These are phyloP conservation scores for Squalus acanthias DNA, from an alignment of 2,797 vertebrate genomes.

Conservation along the genomic window DNA sequence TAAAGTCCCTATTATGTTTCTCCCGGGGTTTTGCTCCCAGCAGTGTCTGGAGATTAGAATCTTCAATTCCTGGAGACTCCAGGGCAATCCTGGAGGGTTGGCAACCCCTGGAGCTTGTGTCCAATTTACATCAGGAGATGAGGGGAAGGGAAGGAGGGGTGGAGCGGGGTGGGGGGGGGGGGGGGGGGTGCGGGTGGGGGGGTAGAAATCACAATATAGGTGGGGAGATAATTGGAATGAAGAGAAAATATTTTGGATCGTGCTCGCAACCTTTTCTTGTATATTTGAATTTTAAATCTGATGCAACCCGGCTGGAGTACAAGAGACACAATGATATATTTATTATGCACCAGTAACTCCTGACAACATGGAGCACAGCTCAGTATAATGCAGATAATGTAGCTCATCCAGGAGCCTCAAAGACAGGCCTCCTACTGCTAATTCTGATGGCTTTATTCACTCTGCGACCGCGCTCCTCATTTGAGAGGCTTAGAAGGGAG, in stretches of 20 bases:
- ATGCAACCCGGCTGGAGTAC: background rate
- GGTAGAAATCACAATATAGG: background rate
- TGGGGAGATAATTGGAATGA: background rate
- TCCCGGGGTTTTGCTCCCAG: background rate
- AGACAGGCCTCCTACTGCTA: conserved; percentile 40
- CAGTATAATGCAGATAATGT: conserved; percentile 38
- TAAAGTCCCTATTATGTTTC: background rate
- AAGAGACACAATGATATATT: conserved; percentile 3
- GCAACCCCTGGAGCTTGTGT: background rate
- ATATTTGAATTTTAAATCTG: background rate
- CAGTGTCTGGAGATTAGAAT: background rate
- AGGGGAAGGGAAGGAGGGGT: background rate
- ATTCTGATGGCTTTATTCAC: conserved; percentile 43
- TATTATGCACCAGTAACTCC: conserved; percentile 1
- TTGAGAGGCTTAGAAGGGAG: conserved; percentile 25
- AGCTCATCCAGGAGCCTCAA: conserved; percentile 41
- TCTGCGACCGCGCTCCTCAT: conserved; percentile 34
- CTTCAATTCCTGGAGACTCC: background rate
- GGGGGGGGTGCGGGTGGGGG: no score
- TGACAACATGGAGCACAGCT: background rate
- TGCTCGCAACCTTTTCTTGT: background rate
- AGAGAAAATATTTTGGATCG: no score
- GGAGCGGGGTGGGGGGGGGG: no score
- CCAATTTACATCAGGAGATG: background rate
- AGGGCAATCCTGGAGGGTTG: background rate